Evolutionary conservation across 2,113 vertebrate genomes (phyloP), one percentile per base, ranked within the genome.

Genomic region (Dasypus novemcinctus): DNA sequence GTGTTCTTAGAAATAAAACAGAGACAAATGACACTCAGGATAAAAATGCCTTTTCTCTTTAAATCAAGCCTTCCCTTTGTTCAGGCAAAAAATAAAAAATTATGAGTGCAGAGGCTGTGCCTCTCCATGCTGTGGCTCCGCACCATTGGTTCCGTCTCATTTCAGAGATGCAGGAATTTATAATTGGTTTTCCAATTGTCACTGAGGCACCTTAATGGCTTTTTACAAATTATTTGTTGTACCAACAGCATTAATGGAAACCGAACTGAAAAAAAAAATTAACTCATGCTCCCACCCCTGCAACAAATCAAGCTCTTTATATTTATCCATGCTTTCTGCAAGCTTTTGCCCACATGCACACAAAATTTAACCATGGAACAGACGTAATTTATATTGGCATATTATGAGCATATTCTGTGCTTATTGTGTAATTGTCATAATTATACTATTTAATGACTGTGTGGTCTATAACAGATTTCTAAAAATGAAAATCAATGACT

Each of bases 111-210:
- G 38, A 61, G 33, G 63, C 78, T 74, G 15, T 5, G 43, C 23
- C 31, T 76, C 63, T 69, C 52, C 4, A 0, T 1, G 23, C 87
- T 27, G 36, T 20, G 33, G 85, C 91, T 95, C 79, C 36, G 95
- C 90, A 41, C 80, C 84, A 29, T 4, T 79, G 96, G 13, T 18
- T 72, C 75, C 31, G 91, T 43, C 84, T 95, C 92, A 82, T 93
- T 95, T 93, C 43, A 71, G 87, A 97, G 92, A 71, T 17, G 61
- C 85, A 76, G 94, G 87, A 87, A 87, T 95, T 96, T 92, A 93
- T 95, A 96, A 96, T 95, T 90, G 95, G 87, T 82, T 96, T 97
- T 95, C 87, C 95, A 75, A 2, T 96, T 81, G 87, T 96, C 92
- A 54, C 93, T 33, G 12, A 78, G 95, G 82, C 90, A 92, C 93